Conservation (phyloP, 2,888 invertebrate species). For the Rhabditoides inermis region DNA sequence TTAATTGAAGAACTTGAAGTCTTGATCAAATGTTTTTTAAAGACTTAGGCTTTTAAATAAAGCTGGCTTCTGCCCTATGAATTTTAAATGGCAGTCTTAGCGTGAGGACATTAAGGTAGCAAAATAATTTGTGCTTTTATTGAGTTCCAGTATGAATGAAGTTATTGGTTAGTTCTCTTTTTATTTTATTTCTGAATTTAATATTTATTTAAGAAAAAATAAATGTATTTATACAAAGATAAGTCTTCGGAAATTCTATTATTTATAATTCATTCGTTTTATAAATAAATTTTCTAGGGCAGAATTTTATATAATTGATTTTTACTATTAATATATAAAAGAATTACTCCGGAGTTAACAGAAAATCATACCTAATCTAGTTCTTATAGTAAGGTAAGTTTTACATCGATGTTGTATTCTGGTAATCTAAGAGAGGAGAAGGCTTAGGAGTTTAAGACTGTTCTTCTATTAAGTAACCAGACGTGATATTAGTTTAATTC, state of each 20-base stretch:
- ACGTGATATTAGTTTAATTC: conserved; percentile 45
- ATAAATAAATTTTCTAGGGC: conserved; percentile 37
- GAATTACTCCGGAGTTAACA: conserved; percentile 48
- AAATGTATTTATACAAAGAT: conserved; percentile 35
- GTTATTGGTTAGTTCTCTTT: conserved; percentile 35
- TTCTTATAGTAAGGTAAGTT: conserved; percentile 38
- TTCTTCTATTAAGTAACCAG: conserved; percentile 39
- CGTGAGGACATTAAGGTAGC: conserved; percentile 73
- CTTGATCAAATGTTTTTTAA: conserved; percentile 39
- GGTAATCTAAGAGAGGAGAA: conserved; percentile 31
- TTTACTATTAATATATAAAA: conserved; percentile 34
- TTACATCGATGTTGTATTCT: conserved; percentile 43
- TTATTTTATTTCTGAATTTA: conserved; percentile 29
- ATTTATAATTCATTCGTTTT: conserved; percentile 11
- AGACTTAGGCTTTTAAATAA: conserved; percentile 57
- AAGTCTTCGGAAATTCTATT: conserved; percentile 44
- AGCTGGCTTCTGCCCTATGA: conserved; percentile 70
- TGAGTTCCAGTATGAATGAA: conserved; percentile 69
- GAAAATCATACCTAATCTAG: conserved; percentile 41
- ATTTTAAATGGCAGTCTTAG: conserved; percentile 71
- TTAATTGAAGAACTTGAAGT: conserved; percentile 51
- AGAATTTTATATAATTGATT: conserved; percentile 35
- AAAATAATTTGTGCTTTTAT: conserved; percentile 74
- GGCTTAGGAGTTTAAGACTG: conserved; percentile 33
- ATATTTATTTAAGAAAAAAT: conserved; percentile 33